phyloP scores from a whole-genome alignment of 2,797 vertebrate species.

The Luscinia luscinia region DNA sequence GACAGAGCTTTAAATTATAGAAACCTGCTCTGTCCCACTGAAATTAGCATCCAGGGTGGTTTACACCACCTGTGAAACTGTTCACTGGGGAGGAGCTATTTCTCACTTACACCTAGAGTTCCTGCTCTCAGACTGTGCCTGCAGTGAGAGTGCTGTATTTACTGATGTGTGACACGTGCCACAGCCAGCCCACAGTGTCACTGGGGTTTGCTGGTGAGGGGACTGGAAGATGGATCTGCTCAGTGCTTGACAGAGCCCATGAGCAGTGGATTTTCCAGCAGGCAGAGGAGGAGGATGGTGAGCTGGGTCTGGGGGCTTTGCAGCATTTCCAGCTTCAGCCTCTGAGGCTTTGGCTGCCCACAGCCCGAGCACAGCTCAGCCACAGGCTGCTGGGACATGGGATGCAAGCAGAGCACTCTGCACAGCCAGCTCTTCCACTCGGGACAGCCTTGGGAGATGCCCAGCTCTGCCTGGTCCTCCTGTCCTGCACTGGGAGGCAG shows the following conservation, averaged over 20 bases:
- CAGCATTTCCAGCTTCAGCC: neutral
- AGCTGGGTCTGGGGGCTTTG: neutral
- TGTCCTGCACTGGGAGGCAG: neutral
- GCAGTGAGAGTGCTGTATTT: neutral
- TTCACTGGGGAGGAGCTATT: rapidly evolving
- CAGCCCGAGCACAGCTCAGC: neutral
- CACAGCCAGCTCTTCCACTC: neutral
- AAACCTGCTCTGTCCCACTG: neutral
- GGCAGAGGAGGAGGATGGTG: neutral
- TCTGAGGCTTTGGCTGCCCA: neutral
- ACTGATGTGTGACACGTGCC: rapidly evolving
- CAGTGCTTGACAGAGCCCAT: neutral
- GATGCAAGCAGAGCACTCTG: neutral
- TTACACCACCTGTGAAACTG: neutral
- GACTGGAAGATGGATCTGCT: neutral
- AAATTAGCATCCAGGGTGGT: neutral
- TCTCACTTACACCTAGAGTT: neutral
- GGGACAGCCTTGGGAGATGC: neutral
- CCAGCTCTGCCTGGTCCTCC: neutral
- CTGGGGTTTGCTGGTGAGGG: neutral
- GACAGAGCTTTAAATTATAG: neutral
- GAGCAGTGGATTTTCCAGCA: neutral
- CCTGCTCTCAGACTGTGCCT: neutral
- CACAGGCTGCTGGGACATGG: neutral
- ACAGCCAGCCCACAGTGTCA: neutral